phyloP scores from a whole-genome alignment of 2,797 vertebrate species.

The Coluber constrictor region DNA sequence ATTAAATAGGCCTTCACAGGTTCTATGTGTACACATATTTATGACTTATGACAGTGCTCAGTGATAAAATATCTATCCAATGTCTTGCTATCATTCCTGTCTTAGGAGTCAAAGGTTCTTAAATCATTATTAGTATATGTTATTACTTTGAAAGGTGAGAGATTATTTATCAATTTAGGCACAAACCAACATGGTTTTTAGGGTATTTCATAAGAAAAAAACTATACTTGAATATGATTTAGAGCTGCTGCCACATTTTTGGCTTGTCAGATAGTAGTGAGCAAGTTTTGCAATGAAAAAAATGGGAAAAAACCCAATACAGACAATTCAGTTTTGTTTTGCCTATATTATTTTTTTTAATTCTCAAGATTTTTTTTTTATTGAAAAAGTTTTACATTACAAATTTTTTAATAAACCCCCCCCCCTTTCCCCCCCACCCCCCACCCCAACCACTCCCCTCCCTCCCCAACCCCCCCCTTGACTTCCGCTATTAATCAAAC shows the following conservation, averaged over 20 bases:
- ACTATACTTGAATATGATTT: background rate
- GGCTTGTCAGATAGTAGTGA: background rate
- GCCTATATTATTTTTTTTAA: background rate
- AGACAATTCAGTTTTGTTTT: background rate
- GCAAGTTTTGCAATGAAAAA: background rate
- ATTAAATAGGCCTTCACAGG: background rate
- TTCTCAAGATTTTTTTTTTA: background rate
- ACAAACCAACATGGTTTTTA: background rate
- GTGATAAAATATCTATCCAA: background rate
- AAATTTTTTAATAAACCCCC: no score
- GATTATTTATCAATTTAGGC: conserved; percentile 7
- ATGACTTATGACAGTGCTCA: background rate
- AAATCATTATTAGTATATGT: background rate
- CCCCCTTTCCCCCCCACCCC: no score
- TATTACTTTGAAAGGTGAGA: conserved; percentile 16
- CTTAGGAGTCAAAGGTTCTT: background rate
- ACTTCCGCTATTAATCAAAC: no score
- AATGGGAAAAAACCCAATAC: background rate
- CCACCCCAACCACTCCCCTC: no score
- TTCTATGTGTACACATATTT: background rate
- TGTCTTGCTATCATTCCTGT: background rate
- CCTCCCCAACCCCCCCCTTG: no score
- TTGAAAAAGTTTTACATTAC: no score
- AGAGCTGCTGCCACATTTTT: background rate
- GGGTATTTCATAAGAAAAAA: background rate